These are phyloP conservation scores for Vidua macroura DNA, from an alignment of 2,113 vertebrate genomes.

Conservation along the genomic window DNA sequence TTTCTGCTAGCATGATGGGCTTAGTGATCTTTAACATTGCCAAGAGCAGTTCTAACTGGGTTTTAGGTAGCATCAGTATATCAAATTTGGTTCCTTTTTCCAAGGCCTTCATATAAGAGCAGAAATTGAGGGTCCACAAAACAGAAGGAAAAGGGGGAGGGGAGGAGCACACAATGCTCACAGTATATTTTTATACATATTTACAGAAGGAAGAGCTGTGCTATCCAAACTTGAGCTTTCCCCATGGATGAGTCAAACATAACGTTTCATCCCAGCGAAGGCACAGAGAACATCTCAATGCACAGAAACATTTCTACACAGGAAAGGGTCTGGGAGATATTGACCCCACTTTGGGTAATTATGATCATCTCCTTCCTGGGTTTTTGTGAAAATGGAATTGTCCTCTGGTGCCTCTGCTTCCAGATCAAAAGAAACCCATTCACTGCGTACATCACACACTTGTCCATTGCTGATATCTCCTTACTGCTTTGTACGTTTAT, in stretches of 20 bases:
- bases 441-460: conserved; percentile 74
- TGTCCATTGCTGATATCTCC: conserved; percentile 72
- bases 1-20: not conserved
- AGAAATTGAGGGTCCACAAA: conserved; percentile 18
- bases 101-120: not conserved
- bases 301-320: conserved; percentile 56
- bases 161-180: conserved; percentile 59
- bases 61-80: not conserved
- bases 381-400: conserved; percentile 72
- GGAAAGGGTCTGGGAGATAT: conserved; percentile 35
- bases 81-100: not conserved
- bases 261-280: conserved; percentile 41
- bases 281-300: conserved; percentile 54
- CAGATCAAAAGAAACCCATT: conserved; percentile 74
- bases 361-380: conserved; percentile 74
- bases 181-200: conserved; percentile 57
- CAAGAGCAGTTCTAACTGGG: not conserved
- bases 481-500: conserved; percentile 71
- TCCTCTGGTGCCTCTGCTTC: conserved; percentile 79
- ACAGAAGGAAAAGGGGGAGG: conserved; percentile 34
- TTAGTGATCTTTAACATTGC: not conserved
- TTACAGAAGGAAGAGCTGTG: conserved; percentile 65
- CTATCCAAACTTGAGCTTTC: conserved; percentile 42
- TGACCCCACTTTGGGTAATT: conserved; percentile 70
- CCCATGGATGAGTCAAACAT: conserved; percentile 69